Evolutionary conservation across 2,113 vertebrate species (phyloP).

Genomic region (Poecile atricapillus): DNA sequence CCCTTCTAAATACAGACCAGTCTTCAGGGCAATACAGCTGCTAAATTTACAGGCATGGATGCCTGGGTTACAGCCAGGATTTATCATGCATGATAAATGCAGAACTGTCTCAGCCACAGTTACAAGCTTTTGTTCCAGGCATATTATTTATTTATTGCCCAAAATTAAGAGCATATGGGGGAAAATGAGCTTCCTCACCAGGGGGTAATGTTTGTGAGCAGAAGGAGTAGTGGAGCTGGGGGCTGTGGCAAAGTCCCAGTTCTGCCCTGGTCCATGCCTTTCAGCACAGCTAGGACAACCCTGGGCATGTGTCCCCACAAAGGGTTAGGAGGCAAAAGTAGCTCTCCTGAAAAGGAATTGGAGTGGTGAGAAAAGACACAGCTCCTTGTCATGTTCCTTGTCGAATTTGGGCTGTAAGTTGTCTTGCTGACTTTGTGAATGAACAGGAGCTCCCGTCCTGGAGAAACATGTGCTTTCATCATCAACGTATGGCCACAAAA

Average conservation of each 20-base stretch:
- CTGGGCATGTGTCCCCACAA: accelerated
- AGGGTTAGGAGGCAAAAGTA: neutral
- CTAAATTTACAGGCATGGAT: neutral
- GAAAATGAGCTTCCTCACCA: neutral
- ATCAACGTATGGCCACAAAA: neutral
- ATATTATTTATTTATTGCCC: neutral
- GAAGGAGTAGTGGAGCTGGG: neutral
- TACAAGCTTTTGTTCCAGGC: neutral
- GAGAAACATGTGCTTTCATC: neutral
- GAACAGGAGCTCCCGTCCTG: neutral
- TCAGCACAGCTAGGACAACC: neutral
- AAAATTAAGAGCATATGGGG: neutral
- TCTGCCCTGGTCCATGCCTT: neutral
- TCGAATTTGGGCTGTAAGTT: neutral
- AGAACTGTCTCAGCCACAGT: neutral
- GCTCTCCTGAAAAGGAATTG: neutral
- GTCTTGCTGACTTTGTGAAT: neutral
- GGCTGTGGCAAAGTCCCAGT: neutral
- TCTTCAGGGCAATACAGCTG: neutral
- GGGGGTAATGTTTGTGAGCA: neutral
- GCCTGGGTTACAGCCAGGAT: neutral
- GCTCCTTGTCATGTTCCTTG: neutral
- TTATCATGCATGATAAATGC: neutral
- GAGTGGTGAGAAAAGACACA: neutral
- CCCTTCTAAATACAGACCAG: neutral